Conservation (phyloP, 2,797 vertebrate species). For the Xiphorhynchus erythropygius region DNA sequence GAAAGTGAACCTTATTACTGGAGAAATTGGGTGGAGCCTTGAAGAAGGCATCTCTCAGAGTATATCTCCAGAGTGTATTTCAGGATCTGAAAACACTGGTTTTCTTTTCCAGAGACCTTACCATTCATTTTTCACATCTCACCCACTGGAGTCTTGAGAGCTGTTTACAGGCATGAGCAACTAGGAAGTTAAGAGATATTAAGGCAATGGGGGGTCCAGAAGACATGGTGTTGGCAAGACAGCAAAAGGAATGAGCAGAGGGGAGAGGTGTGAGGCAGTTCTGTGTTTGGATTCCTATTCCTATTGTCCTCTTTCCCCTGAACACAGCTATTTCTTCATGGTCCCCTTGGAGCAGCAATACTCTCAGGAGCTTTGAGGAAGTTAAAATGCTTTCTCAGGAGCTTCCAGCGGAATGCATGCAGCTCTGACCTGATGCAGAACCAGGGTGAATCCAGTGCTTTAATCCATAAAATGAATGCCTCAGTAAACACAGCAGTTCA, state of each 20-base stretch:
- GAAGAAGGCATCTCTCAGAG: neutral
- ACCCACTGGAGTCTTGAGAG: neutral
- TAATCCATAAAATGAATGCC: neutral
- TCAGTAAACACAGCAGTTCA: neutral
- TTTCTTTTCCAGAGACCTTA: neutral
- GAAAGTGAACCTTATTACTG: neutral
- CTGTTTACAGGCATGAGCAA: neutral
- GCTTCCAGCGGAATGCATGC: neutral
- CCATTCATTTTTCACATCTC: neutral
- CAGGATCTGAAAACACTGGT: neutral
- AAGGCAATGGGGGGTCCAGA: neutral
- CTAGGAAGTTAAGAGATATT: neutral
- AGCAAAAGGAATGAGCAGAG: neutral
- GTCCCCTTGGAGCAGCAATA: neutral
- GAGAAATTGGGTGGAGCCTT: neutral
- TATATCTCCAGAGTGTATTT: neutral
- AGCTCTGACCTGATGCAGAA: neutral
- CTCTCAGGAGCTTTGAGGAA: neutral
- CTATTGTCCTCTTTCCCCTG: neutral
- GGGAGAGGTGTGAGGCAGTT: neutral
- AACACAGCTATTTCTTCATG: neutral
- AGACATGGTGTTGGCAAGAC: neutral
- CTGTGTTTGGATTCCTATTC: neutral
- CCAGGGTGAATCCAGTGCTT: neutral
- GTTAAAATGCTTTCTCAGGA: neutral